These are phyloP conservation scores for Drosophila micromelanica DNA, from an alignment of 1,140 invertebrate genomes.

Conservation along the genomic window DNA sequence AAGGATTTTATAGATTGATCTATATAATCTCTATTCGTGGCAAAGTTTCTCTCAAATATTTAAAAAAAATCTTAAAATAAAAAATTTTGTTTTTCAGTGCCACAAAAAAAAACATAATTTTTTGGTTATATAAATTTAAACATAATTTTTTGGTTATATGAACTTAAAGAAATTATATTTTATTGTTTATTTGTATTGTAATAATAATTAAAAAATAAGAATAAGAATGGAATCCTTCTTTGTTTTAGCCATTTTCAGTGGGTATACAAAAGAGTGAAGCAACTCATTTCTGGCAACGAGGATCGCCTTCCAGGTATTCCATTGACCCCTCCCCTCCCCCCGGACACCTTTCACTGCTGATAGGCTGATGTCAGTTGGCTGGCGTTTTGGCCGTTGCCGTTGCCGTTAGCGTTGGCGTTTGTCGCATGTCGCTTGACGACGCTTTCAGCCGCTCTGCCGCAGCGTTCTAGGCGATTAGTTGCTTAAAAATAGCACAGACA, in stretches of 20 bases:
- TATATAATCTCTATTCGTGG: too few species aligned
- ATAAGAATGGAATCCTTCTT: not conserved
- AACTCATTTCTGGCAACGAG: slow-evolving; percentile 1
- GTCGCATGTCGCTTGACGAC: slow-evolving; percentile 18
- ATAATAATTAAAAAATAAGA: too few species aligned
- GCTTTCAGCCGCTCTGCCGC: slow-evolving; percentile 47
- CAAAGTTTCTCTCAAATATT: too few species aligned
- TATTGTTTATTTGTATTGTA: too few species aligned
- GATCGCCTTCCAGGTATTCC: slow-evolving; percentile 32
- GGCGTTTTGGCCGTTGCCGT: slow-evolving; percentile 13
- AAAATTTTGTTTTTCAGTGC: too few species aligned
- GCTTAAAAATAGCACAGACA: slow-evolving; percentile 75
- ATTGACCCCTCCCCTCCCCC: slow-evolving; percentile 16
- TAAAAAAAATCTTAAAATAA: too few species aligned
- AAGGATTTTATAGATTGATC: too few species aligned
- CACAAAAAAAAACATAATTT: too few species aligned
- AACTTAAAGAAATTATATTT: too few species aligned
- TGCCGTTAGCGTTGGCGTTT: slow-evolving; percentile 10
- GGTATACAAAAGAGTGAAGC: not conserved
- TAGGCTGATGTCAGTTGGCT: slow-evolving; percentile 16
- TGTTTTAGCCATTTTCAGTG: too few species aligned
- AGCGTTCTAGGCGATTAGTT: slow-evolving; percentile 76
- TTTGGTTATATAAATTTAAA: too few species aligned
- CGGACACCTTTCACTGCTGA: not conserved
- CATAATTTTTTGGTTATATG: too few species aligned